A percentile compares a stretch with the other conserved stretches of the same genome.
phyloP scores from a whole-genome alignment of 2,888 invertebrate species.

The Axea sp. region DNA sequence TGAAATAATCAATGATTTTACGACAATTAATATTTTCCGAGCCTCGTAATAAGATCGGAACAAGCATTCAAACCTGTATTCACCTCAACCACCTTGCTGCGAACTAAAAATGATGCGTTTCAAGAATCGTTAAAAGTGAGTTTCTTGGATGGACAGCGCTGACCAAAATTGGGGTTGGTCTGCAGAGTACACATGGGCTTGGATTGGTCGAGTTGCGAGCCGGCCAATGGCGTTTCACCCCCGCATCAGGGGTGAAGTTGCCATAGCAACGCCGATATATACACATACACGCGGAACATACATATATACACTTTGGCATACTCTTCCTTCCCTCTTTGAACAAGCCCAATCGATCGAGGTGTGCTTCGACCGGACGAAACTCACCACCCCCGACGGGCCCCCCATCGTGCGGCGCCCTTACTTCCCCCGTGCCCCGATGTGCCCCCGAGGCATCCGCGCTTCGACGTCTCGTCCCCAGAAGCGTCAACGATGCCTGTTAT shows the following conservation, averaged over 20 bases:
- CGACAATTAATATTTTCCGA: conserved; percentile 5
- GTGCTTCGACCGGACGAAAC: conserved; percentile 79
- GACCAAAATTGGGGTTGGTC: conserved; percentile 65
- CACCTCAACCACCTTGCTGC: neutral
- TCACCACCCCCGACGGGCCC: conserved; percentile 68
- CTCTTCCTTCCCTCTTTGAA: conserved; percentile 77
- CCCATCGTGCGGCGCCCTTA: conserved; percentile 59
- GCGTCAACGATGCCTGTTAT: conserved; percentile 76
- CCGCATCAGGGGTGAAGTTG: conserved; percentile 76
- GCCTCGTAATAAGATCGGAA: no score
- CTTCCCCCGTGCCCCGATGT: conserved; percentile 25
- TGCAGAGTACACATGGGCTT: conserved; percentile 54
- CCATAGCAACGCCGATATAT: conserved; percentile 76
- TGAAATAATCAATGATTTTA: neutral
- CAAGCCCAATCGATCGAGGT: conserved; percentile 80
- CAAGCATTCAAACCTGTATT: no score
- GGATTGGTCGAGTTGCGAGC: conserved; percentile 68
- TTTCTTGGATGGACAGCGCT: conserved; percentile 31
- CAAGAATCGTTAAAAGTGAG: neutral
- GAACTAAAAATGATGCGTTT: neutral
- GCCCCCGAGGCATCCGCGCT: conserved; percentile 52
- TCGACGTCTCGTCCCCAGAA: conserved; percentile 63
- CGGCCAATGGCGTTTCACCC: conserved; percentile 80
- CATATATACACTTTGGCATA: conserved; percentile 62
- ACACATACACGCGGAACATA: conserved; percentile 65